Percentiles rank a stretch among this genome's conserved stretches.
phyloP scores from a whole-genome alignment of 2,888 invertebrate species.

The Cryptocheilus praepositus region DNA sequence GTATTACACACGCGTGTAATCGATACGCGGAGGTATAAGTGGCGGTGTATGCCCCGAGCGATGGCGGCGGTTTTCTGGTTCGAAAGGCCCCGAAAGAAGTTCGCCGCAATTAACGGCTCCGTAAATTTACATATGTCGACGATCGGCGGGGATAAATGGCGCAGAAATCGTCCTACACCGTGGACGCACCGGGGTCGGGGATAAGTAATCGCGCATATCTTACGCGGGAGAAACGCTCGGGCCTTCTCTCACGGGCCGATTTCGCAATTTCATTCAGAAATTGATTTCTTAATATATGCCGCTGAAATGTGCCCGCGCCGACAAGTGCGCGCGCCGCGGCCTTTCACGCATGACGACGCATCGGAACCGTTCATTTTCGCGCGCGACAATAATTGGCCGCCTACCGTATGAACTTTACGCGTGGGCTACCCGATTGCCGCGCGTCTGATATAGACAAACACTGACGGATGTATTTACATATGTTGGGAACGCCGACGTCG shows the following conservation, averaged over 20 bases:
- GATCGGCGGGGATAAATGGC: slow-evolving; percentile 62
- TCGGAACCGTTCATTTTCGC: too few relatives aligned
- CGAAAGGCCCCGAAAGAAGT: slow-evolving; percentile 59
- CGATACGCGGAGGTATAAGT: slow-evolving; percentile 41
- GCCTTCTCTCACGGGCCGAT: slow-evolving; percentile 31
- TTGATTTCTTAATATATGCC: slow-evolving; percentile 36
- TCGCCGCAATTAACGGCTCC: slow-evolving; percentile 66
- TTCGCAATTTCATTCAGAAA: slow-evolving; percentile 44
- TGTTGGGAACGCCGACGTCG: too few relatives aligned
- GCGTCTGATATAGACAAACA: too few relatives aligned
- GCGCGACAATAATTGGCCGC: too few relatives aligned
- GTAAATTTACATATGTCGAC: slow-evolving; percentile 68
- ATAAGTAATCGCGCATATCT: slow-evolving; percentile 52
- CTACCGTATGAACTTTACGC: too few relatives aligned
- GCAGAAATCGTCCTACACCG: slow-evolving; percentile 41
- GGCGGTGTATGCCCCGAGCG: slow-evolving; percentile 53
- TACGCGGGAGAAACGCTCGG: slow-evolving; percentile 19
- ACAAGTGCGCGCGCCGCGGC: neutral
- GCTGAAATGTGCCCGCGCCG: neutral
- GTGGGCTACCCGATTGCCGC: too few relatives aligned
- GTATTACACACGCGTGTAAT: slow-evolving; percentile 3
- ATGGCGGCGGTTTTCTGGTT: slow-evolving; percentile 56
- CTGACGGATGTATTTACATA: too few relatives aligned
- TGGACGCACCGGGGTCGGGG: slow-evolving; percentile 6
- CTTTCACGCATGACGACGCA: neutral